Percentiles rank a stretch among this genome's conserved stretches.
Evolutionary conservation across 1,140 invertebrate genomes (phyloP).

Genomic region (Drosophila obscura): DNA sequence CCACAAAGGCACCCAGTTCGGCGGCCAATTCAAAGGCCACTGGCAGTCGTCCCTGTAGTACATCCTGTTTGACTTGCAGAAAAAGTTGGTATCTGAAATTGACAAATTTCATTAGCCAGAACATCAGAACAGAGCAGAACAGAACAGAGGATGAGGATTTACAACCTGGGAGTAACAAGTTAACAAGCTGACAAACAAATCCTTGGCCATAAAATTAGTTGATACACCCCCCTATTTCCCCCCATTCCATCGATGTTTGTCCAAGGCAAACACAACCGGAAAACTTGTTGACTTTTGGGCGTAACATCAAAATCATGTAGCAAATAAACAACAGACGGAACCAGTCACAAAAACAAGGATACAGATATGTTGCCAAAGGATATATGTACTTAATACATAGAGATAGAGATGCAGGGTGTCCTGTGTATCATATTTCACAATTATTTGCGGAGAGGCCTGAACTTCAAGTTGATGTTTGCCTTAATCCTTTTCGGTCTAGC

Average conservation of each 20-base stretch:
- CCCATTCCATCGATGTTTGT: constrained; percentile 52
- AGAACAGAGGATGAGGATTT: constrained; percentile 3
- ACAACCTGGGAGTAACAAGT: constrained; percentile 28
- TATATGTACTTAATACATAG: no score
- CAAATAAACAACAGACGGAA: constrained; percentile 25
- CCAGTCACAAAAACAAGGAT: no score
- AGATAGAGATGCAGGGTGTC: not conserved
- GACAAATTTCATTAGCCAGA: constrained; percentile 63
- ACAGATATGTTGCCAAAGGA: constrained; percentile 1
- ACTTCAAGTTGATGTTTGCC: constrained; percentile 53
- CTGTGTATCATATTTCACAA: constrained; percentile 64
- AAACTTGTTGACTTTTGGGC: constrained; percentile 56
- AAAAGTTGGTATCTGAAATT: constrained; percentile 96
- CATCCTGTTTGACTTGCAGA: constrained; percentile 97
- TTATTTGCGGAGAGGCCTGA: constrained; percentile 52
- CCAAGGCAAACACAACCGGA: constrained; percentile 48
- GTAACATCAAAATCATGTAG: constrained; percentile 57
- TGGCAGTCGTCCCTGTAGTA: constrained; percentile 94
- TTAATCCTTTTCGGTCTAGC: constrained; percentile 33
- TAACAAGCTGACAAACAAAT: constrained; percentile 72
- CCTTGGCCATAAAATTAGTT: constrained; percentile 67
- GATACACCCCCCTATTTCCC: constrained; percentile 7
- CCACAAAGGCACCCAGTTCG: constrained; percentile 95
- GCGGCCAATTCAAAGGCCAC: constrained; percentile 95
- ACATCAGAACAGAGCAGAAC: constrained; percentile 9